Base-by-base conservation (phyloP, 2,113 vertebrate genomes). In the Gobiocypris rarus region DNA sequence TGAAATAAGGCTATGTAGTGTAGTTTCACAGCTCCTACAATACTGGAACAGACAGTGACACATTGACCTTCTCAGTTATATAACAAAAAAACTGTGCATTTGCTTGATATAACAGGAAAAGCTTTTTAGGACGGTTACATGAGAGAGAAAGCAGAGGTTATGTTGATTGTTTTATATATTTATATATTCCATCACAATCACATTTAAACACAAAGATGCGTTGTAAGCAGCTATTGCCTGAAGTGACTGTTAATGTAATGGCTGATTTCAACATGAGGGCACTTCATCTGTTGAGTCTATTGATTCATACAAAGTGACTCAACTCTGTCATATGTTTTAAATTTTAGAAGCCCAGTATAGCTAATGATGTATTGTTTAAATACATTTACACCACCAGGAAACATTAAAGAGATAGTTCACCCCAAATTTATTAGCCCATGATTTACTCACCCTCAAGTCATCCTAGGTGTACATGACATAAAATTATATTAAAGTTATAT, bases 151-250 rank as follows among this genome's bases (percentile, higher is more conserved):
- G 58, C 56, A 63, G 56, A 61, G 56, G 75, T 59, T 59, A 43
- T 59, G 38, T 79, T 61, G 58, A 78, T 63, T 45, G 54, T 76
- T 75, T 75, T 56, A 34, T 75, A n/a, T 56, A 75, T 56, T 41
- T 61, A 61, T 61, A 17, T 78, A 59, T 61, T 78, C n/a, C 9
- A 76, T 13, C 38, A 61, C n/a, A 78, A 78, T 56, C 75, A 78
- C 38, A 84, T 54, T 85, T 73, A 28, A 73, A 83, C 56, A 41
- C 24, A 45, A 38, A 82, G 63, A 87, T 77, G 63, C 70, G 78
- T 56, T 73, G 61, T 26, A 45, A 38, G 76, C 81, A 61, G 54
- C 45, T 31, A 22, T 50, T 54, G 83, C 41, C 58, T 70, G 54
- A 31, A 71, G 41, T 70, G 11, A 41, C 7, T 54, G 34, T 13